These are phyloP conservation scores for Dreissena polymorpha DNA, from an alignment of 1,140 invertebrate genomes.

Conservation along the genomic window DNA sequence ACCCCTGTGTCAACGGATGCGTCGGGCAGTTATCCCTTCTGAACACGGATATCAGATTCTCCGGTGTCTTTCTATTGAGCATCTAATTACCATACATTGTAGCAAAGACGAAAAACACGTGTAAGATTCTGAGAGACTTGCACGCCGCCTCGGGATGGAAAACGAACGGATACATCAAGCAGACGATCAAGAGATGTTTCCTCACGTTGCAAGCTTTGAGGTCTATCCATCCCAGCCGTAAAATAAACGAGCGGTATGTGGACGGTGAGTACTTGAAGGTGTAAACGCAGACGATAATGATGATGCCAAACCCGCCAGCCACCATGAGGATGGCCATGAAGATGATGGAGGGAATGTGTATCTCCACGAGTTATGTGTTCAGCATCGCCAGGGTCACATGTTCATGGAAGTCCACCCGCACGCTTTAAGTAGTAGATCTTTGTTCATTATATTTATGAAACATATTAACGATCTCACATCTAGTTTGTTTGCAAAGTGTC, in stretches of 20 bases:
- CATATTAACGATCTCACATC: too few species aligned
- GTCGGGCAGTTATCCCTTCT: background rate
- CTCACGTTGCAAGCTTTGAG: constrained; percentile 15
- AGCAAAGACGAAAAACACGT: constrained; percentile 17
- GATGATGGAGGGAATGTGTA: constrained; percentile 28
- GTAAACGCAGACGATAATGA: constrained; percentile 60
- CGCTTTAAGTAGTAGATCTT: too few species aligned
- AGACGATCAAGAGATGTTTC: constrained; percentile 20
- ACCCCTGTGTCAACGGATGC: too few species aligned
- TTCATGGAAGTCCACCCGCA: background rate
- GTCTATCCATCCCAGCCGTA: constrained; percentile 30
- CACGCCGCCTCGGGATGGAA: constrained; percentile 21
- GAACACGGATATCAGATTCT: constrained; percentile 18
- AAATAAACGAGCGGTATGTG: constrained; percentile 26
- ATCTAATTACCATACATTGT: constrained; percentile 17
- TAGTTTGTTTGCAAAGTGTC: too few species aligned
- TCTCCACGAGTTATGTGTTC: constrained; percentile 11
- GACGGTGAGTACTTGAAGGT: constrained; percentile 24
- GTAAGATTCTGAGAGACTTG: background rate
- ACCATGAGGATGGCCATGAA: constrained; percentile 57
- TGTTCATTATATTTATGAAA: too few species aligned
- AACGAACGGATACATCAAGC: constrained; percentile 39
- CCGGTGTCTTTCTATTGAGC: constrained; percentile 24
- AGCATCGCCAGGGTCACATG: constrained; percentile 26
- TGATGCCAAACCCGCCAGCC: constrained; percentile 60